phyloP scores from a whole-genome alignment of 37 sponge, comb jelly and placozoan genomes.

The Beroe ovata region DNA sequence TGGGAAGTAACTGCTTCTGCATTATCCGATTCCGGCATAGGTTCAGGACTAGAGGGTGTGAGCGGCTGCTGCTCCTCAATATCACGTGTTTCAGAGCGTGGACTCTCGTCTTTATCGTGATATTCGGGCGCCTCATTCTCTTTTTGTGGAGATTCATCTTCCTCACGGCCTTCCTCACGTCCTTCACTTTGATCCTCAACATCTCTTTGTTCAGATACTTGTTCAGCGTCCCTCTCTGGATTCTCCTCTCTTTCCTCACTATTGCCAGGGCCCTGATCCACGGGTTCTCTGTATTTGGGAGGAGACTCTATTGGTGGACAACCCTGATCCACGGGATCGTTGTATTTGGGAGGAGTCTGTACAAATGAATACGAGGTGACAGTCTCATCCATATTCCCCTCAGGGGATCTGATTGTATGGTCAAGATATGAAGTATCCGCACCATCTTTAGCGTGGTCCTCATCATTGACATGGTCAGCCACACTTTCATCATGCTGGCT shows the following conservation, averaged over 20 bases:
- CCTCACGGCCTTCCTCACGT: background rate
- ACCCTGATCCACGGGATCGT: background rate
- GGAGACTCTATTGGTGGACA: background rate
- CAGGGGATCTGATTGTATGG: slow-evolving; percentile 13
- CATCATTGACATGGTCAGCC: background rate
- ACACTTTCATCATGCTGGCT: background rate
- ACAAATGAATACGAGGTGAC: slow-evolving; percentile 6
- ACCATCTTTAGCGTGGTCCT: background rate
- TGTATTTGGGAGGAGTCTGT: background rate
- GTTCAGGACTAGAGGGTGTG: background rate
- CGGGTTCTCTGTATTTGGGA: background rate
- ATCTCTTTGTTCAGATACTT: background rate
- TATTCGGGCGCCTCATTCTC: background rate
- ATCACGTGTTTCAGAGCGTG: background rate
- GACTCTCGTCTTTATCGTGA: background rate
- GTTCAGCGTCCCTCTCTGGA: background rate
- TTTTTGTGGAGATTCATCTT: background rate
- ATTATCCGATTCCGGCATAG: background rate
- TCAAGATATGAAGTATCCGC: background rate
- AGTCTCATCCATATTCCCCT: background rate
- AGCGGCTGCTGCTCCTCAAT: background rate
- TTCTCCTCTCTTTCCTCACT: background rate
- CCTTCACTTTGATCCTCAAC: background rate
- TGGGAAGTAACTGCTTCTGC: background rate
- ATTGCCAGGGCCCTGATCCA: too few species aligned